Conservation (phyloP, 2,113 vertebrate genomes). For the Blennius ocellaris region DNA sequence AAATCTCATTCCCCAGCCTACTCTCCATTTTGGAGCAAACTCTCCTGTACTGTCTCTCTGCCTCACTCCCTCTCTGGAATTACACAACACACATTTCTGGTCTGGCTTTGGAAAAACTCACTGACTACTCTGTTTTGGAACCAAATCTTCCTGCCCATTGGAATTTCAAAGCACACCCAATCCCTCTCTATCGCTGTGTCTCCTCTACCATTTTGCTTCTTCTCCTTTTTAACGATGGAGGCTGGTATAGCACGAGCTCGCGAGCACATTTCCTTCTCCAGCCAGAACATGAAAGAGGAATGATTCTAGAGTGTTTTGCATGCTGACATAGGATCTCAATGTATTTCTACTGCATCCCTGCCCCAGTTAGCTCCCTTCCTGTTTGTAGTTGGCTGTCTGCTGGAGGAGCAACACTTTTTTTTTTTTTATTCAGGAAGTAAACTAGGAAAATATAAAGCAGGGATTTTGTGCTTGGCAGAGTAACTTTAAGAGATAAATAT, state of each 20-base stretch:
- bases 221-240: conserved; percentile 38
- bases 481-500: no score
- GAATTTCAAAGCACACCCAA: conserved; percentile 61
- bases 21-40: conserved; percentile 26
- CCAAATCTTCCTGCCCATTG: conserved; percentile 44
- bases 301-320: conserved; percentile 31
- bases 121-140: conserved; percentile 47
- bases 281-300: conserved; percentile 49
- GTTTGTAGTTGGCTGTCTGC: no score
- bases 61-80: conserved; percentile 27
- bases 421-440: no score
- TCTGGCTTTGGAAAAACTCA: conserved; percentile 28
- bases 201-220: conserved; percentile 27
- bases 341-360: conserved; percentile 21
- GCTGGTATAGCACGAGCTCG: conserved; percentile 28
- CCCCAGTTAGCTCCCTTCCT: conserved; percentile 5
- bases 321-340: conserved; percentile 7
- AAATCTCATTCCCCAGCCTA: conserved; percentile 17
- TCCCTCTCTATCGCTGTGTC: neutral
- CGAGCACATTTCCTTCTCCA: conserved; percentile 20
- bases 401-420: no score
- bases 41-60: conserved; percentile 1
- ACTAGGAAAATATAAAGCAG: no score
- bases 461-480: no score
- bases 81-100: conserved; percentile 47